Conservation (phyloP, 1,140 invertebrate species). For the Achroia grisella region DNA sequence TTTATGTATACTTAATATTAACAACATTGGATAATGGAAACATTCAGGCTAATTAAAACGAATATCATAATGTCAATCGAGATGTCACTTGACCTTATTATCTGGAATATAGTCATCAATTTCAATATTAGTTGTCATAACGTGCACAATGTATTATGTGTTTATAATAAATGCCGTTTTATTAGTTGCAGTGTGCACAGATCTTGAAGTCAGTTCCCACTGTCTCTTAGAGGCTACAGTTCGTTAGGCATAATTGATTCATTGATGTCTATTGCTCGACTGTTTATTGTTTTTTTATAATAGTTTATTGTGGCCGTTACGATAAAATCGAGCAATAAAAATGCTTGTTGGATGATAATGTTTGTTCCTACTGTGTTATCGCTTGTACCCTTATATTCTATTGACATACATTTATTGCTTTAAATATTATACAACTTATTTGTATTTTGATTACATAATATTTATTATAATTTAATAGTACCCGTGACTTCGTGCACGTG, state of each 20-base stretch:
- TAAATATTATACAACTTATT: too few species aligned
- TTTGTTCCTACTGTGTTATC: too few species aligned
- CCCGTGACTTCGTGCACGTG: too few species aligned
- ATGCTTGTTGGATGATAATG: background rate
- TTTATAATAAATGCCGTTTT: conserved; percentile 46
- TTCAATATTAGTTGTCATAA: conserved; percentile 62
- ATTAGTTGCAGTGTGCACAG: conserved; percentile 33
- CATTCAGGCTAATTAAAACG: conserved; percentile 68
- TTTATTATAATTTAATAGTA: too few species aligned
- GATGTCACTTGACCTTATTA: conserved; percentile 61
- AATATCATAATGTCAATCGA: conserved; percentile 53
- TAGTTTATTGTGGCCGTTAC: conserved; percentile 1
- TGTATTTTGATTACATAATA: too few species aligned
- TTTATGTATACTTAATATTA: conserved; percentile 15
- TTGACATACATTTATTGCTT: too few species aligned
- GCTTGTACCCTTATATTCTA: too few species aligned
- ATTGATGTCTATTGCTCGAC: conserved; percentile 13
- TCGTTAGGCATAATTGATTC: conserved; percentile 30
- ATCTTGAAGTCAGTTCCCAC: conserved; percentile 21
- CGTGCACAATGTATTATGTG: conserved; percentile 41
- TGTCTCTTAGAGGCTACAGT: conserved; percentile 18
- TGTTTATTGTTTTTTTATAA: conserved; percentile 4
- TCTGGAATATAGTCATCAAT: conserved; percentile 65
- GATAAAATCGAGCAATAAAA: conserved; percentile 1
- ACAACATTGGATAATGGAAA: conserved; percentile 48